phyloP scores from a whole-genome alignment of 2,113 vertebrate genomes.

The Tamias sibiricus region DNA sequence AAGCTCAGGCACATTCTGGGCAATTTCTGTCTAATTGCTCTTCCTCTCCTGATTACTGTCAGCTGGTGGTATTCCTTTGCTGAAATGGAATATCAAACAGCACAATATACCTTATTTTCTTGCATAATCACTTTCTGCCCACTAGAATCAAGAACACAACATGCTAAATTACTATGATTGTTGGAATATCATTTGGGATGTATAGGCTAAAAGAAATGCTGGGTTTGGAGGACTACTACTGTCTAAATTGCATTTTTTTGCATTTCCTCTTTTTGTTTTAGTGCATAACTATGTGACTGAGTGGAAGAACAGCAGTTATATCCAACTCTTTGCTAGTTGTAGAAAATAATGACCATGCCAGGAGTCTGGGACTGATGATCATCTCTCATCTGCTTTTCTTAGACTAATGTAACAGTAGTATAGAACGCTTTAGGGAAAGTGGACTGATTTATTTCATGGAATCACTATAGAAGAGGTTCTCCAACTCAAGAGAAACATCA shows the following conservation, averaged over 20 bases:
- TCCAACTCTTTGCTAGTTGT: neutral
- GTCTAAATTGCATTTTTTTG: constrained; percentile 43
- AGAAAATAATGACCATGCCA: neutral
- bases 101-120: constrained; percentile 77
- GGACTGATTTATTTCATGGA: neutral
- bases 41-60: constrained; percentile 58
- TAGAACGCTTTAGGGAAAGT: neutral
- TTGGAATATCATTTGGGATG: constrained; percentile 74
- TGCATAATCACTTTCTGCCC: constrained; percentile 64
- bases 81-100: constrained; percentile 42
- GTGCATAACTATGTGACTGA: constrained; percentile 13
- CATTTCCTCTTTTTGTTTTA: constrained; percentile 64
- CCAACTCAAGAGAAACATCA: neutral
- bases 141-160: constrained; percentile 64
- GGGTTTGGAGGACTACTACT: constrained; percentile 40
- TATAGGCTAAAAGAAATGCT: constrained; percentile 31
- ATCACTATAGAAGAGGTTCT: neutral
- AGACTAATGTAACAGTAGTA: neutral
- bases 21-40: constrained; percentile 64
- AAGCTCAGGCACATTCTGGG: constrained; percentile 56
- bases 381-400: constrained; percentile 41
- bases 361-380: neutral
- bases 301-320: neutral
- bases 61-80: constrained; percentile 66
- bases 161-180: constrained; percentile 71